These are phyloP conservation scores for Syritta pipiens DNA, from an alignment of 2,888 invertebrate species.

Conservation along the genomic window DNA sequence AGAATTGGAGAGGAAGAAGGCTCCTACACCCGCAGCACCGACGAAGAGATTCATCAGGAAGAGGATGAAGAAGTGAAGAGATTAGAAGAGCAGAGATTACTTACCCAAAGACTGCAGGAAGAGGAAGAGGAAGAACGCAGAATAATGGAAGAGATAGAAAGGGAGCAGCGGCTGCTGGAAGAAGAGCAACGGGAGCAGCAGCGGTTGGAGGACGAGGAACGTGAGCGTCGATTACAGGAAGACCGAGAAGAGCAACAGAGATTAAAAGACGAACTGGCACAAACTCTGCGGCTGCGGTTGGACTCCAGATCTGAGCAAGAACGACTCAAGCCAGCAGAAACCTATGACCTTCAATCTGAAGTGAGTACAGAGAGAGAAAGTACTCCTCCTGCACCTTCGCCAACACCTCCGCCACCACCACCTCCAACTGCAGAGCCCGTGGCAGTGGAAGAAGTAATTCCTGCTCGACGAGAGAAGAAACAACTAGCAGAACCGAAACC, in stretches of 20 bases:
- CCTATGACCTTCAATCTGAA: slow-evolving; percentile 40
- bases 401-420: background rate
- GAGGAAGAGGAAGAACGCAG: slow-evolving; percentile 45
- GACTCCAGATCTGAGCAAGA: slow-evolving; percentile 23
- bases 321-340: slow-evolving; percentile 23
- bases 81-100: slow-evolving; percentile 26
- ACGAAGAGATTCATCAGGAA: slow-evolving; percentile 72
- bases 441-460: background rate
- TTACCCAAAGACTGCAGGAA: slow-evolving; percentile 11
- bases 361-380: slow-evolving; percentile 37
- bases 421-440: no score
- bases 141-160: slow-evolving; percentile 17
- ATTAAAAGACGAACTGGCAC: slow-evolving; percentile 50
- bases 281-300: background rate
- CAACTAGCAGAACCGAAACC: slow-evolving; percentile 2
- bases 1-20: slow-evolving; percentile 73
- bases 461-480: background rate
- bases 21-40: slow-evolving; percentile 74
- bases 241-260: slow-evolving; percentile 15
- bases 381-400: slow-evolving; percentile 4
- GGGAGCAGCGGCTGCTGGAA: slow-evolving; percentile 47
- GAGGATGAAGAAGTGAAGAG: slow-evolving; percentile 74
- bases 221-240: slow-evolving; percentile 57
- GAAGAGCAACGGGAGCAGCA: slow-evolving; percentile 12
- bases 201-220: slow-evolving; percentile 51